phyloP scores from a whole-genome alignment of 30 jellyfish, hydroid and myxozoan genomes.

The Turritopsis rubra region DNA sequence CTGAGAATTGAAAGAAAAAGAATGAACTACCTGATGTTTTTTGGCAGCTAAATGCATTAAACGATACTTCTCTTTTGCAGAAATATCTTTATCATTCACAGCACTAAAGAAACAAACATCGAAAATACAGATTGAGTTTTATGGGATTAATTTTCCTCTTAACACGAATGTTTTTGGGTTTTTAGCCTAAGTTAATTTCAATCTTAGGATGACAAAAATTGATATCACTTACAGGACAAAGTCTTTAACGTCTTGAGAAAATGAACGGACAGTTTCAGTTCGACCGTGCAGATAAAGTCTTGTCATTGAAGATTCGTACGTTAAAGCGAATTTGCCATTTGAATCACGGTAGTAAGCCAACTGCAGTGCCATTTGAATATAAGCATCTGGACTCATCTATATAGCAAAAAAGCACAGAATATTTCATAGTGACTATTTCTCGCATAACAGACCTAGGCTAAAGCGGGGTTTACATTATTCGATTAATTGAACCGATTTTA shows the following conservation, averaged over 20 bases:
- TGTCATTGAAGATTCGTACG: slow-evolving; percentile 95
- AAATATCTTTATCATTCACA: slow-evolving; percentile 33
- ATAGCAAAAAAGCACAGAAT: neutral
- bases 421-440: neutral
- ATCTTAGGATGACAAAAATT: too few species aligned
- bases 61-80: slow-evolving; percentile 32
- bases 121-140: too few species aligned
- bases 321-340: slow-evolving; percentile 65
- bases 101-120: slow-evolving; percentile 35
- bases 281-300: slow-evolving; percentile 90
- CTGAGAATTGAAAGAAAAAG: too few species aligned
- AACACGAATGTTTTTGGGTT: too few species aligned
- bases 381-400: slow-evolving; percentile 98
- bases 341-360: slow-evolving; percentile 86
- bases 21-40: slow-evolving; percentile 89
- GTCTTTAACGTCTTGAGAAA: slow-evolving; percentile 56
- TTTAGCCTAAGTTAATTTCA: too few species aligned
- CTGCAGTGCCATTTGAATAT: slow-evolving; percentile 83
- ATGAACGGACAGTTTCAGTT: slow-evolving; percentile 89
- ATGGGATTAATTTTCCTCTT: too few species aligned
- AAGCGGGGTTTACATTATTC: too few species aligned
- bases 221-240: slow-evolving; percentile 61
- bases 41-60: slow-evolving; percentile 61
- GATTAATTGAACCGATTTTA: too few species aligned
- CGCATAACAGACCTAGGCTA: too few species aligned